Conservation (phyloP, 2,113 vertebrate genomes). For the Hypocryptadius cinnamomeus region DNA sequence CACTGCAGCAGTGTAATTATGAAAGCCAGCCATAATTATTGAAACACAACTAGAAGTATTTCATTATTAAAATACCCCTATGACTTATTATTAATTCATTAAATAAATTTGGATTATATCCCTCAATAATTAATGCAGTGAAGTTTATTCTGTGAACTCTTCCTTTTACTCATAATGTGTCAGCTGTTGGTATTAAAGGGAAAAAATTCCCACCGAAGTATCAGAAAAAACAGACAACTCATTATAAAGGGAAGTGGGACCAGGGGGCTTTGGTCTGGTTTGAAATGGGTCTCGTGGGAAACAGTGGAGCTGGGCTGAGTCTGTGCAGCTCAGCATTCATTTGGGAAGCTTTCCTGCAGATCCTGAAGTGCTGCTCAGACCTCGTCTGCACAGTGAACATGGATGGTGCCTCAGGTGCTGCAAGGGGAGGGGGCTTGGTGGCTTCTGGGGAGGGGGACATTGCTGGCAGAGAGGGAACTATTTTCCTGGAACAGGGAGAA, state of each 20-base stretch:
- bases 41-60: conserved; percentile 83
- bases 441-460: background rate
- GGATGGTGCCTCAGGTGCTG: rapidly evolving
- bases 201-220: background rate
- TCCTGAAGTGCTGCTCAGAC: background rate
- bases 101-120: conserved; percentile 80
- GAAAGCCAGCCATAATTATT: conserved; percentile 82
- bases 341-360: background rate
- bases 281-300: background rate
- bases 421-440: background rate
- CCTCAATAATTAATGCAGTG: conserved; percentile 82
- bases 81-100: conserved; percentile 87
- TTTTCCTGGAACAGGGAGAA: background rate
- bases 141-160: conserved; percentile 51
- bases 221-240: background rate
- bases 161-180: conserved; percentile 34
- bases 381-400: rapidly evolving
- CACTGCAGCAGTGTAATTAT: conserved; percentile 75
- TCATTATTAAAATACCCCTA: conserved; percentile 88
- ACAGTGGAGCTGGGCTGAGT: background rate
- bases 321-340: background rate
- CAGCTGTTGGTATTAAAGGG: background rate
- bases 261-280: background rate
- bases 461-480: background rate
- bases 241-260: background rate